Conservation (phyloP, 2,888 invertebrate species). For the Minunthozetes semirufus region DNA sequence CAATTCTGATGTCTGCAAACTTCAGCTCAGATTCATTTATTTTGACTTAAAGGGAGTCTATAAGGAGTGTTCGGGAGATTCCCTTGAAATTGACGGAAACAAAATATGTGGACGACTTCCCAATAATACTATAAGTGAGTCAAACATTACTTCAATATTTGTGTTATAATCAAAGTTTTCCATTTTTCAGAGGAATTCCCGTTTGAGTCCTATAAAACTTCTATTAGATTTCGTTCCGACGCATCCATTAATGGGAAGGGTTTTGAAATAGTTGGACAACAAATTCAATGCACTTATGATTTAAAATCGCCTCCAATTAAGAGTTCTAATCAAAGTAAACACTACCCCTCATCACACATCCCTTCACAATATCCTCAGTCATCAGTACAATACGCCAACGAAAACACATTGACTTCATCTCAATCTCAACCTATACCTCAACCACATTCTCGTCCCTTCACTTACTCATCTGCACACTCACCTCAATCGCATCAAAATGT, state of each 20-base stretch:
- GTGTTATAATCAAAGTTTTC: constrained; percentile 3
- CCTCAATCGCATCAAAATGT: not conserved
- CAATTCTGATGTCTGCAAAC: constrained; percentile 41
- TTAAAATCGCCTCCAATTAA: not conserved
- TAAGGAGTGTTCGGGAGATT: constrained; percentile 41
- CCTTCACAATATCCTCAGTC: not conserved
- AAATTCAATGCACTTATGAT: constrained; percentile 40
- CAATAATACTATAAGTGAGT: constrained; percentile 41
- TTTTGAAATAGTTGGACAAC: constrained; percentile 43
- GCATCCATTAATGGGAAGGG: constrained; percentile 41
- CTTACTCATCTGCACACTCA: not conserved
- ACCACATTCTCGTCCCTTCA: not conserved
- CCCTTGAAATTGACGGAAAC: constrained; percentile 42
- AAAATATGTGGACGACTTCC: constrained; percentile 43
- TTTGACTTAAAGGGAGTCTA: constrained; percentile 43
- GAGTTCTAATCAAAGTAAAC: not conserved
- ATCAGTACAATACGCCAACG: constrained; percentile 2
- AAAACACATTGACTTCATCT: not conserved
- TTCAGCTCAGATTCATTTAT: constrained; percentile 41
- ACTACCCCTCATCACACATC: not conserved
- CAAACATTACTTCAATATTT: not conserved
- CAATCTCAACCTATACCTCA: constrained; percentile 22
- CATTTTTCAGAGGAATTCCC: constrained; percentile 41
- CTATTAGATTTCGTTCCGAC: constrained; percentile 43
- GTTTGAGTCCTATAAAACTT: constrained; percentile 41